Evolutionary conservation across 2,797 vertebrate species (phyloP).

Genomic region (Okamejei kenojei): DNA sequence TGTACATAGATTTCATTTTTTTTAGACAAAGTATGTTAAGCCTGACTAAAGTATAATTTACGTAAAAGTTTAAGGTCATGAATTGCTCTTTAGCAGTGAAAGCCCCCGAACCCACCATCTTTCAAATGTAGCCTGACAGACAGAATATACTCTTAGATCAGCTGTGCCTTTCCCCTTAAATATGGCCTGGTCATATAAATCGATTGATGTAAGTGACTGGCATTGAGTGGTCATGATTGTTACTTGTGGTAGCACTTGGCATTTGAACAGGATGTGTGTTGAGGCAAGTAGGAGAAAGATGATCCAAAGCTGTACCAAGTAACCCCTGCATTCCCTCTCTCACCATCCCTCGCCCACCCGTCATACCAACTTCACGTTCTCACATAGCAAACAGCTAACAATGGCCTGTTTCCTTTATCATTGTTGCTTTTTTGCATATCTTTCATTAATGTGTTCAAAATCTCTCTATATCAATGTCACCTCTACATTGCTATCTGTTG

Average conservation of each 20-base stretch:
- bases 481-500: too few species aligned
- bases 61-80: too few species aligned
- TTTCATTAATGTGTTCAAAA: too few species aligned
- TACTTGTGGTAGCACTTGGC: not conserved
- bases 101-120: too few species aligned
- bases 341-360: too few species aligned
- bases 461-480: too few species aligned
- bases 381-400: too few species aligned
- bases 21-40: not conserved
- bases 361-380: too few species aligned
- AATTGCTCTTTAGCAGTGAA: too few species aligned
- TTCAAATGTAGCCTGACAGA: too few species aligned
- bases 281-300: not conserved
- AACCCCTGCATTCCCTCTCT: too few species aligned
- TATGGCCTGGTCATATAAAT: not conserved
- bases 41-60: not conserved
- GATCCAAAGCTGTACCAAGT: not conserved
- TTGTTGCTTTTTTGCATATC: too few species aligned
- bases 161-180: not conserved
- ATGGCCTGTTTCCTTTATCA: not conserved
- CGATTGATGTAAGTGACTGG: not conserved
- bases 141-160: not conserved
- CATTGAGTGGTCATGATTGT: not conserved
- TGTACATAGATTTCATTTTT: not conserved
- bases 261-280: not conserved